Evolutionary conservation across 2,888 invertebrate species (phyloP), one percentile per base, ranked within the genome.

Genomic region (Mechanitis messenoides): DNA sequence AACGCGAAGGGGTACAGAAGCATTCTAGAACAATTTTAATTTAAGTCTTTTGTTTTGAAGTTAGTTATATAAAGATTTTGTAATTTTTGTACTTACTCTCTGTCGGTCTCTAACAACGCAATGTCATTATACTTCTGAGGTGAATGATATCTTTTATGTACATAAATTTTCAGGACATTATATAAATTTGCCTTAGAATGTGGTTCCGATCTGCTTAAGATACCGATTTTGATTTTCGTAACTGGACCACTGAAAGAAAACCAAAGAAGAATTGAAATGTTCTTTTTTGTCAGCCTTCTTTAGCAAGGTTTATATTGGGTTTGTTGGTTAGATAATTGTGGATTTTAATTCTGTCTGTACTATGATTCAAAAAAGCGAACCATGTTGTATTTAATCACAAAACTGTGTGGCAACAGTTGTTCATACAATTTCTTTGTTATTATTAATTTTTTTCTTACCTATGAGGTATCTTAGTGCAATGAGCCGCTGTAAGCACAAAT

Each of bases 401-500:
- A 3, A 35, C 6, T 35, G 20, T 35, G 35, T 35, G 1, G 6
- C 35, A 35, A 2, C 35, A 35, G 4, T 5, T 5, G 3, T 42
- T 9, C 9, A 9, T 9, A 3, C 7, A 3, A 42, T 9, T 42
- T 42, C 11, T 9, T 11, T 42, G 9, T 42, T 42, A 42, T 42
- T 11, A 9, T 42, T 3, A 20, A 3, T 42, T 9, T 9, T 11
- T 11, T 9, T 50, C 3, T 56, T 45, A 56, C 62, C 47, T 28
- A 42, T 1, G 0, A 53, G 57, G 35, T 33, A 47, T 59, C 3
- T 50, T 46, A 0, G 68, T 69, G 66, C 83, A 83, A 59, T 83
- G 83, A 0, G 73, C 83, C 0, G 83, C 80, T 0, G 83, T 80
- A n/a, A 84, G 70, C 0, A 84, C 72, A 63, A 74, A 82, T 12